Base-by-base conservation (phyloP, 2,888 invertebrate species). In the Cataglyphis livida region DNA sequence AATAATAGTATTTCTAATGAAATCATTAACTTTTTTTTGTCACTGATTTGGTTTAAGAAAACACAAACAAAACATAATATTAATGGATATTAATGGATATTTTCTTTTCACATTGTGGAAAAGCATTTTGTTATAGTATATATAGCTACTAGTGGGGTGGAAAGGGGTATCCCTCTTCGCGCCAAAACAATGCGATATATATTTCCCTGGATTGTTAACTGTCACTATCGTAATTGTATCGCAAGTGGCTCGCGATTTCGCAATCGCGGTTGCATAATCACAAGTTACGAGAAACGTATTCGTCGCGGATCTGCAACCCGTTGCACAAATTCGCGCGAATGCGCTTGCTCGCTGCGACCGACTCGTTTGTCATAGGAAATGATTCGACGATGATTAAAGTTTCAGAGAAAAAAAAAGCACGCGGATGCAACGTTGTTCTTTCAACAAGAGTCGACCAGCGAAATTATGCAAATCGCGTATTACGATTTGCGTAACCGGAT, bases 401-500 rank as follows among this genome's bases (percentile, higher is more conserved):
- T 79, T 44, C 59, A 48, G 44, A 48, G 78, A 79, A 79, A 61
- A 70, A 44, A 32, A 71, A 71, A 28, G 57, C 38, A 71, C 59
- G 44, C 78, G 71, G 78, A 78, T 59, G 48, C n/a, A 32, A 78
- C 44, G 62, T 32, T 59, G 76, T 38, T 41, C 76, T 54, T 28
- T 12, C 75, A 65, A 12, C 51, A 25, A 65, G 65, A 75, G 38
- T 38, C 51, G 54, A 38, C 41, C 44, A 66, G 84, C 21, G 79
- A 71, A 87, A 84, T 84, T 89, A 79, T 86, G 85, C 68, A 87
- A 84, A 85, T 88, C 84, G 82, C 84, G 79, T 75, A 38, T 38
- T 38, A 82, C 81, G 59, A 78, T 81, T 15, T 85, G 88, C 81
- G 85, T 84, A 89, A 89, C 85, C 88, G 88, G 88, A 88, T 76